Evolutionary conservation across 2,888 invertebrate genomes (phyloP).

Genomic region (Lepidochrysops patricia): DNA sequence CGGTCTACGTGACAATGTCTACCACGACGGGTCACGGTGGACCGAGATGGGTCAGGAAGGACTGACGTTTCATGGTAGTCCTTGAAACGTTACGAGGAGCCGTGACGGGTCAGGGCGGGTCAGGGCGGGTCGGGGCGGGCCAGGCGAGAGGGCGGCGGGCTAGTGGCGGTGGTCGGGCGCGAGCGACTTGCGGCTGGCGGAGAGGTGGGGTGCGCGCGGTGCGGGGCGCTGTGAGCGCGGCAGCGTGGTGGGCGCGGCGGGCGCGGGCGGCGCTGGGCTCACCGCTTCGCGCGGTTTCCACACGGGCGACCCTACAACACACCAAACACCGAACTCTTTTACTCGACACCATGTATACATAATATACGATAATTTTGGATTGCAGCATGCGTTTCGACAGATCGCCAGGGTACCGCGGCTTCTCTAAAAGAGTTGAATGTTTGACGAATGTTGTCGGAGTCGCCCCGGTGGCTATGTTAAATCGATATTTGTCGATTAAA

Average conservation of each 20-base stretch:
- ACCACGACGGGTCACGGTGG: not conserved
- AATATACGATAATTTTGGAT: conserved; percentile 42
- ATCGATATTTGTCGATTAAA: conserved; percentile 7
- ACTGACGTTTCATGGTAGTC: not conserved
- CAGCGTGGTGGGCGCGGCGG: conserved; percentile 56
- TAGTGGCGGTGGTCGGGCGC: conserved; percentile 68
- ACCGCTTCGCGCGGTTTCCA: conserved; percentile 96
- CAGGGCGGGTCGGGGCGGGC: conserved; percentile 13
- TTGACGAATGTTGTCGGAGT: conserved; percentile 68
- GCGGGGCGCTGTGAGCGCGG: conserved; percentile 64
- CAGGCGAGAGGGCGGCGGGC: conserved; percentile 18
- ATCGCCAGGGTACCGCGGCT: conserved; percentile 51
- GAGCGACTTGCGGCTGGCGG: conserved; percentile 72
- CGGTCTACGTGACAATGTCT: no score
- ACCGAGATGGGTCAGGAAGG: not conserved
- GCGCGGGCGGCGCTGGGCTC: conserved; percentile 33
- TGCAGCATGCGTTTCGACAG: conserved; percentile 36
- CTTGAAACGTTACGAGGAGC: not conserved
- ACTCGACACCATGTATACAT: conserved; percentile 32
- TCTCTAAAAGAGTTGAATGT: conserved; percentile 73
- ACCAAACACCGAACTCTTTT: conserved; percentile 76
- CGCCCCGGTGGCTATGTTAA: conserved; percentile 18
- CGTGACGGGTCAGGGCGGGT: not conserved
- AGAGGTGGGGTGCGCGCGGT: conserved; percentile 61
- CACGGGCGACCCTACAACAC: conserved; percentile 95